Evolutionary conservation across 2,888 invertebrate genomes (phyloP).

Genomic region (Xanthia icteritia): DNA sequence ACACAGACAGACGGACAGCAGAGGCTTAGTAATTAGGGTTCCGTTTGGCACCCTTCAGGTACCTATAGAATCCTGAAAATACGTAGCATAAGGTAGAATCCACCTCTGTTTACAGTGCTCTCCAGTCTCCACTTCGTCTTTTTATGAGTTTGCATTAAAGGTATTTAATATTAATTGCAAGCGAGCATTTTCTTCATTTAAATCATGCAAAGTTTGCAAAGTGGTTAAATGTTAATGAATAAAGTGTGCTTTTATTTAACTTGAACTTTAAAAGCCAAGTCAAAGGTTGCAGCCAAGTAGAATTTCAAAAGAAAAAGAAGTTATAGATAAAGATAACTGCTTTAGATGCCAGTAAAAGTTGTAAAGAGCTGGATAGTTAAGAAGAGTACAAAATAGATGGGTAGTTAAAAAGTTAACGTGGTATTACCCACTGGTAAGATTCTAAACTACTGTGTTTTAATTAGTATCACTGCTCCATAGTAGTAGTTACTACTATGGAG

Average conservation of each 20-base stretch:
- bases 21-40: too few relatives aligned
- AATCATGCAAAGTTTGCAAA: conserved; percentile 29
- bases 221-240: conserved; percentile 35
- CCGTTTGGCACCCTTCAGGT: too few relatives aligned
- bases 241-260: conserved; percentile 35
- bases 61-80: background rate
- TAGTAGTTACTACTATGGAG: background rate
- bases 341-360: conserved; percentile 53
- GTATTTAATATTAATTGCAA: background rate
- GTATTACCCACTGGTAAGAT: conserved; percentile 40
- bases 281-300: conserved; percentile 42
- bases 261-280: conserved; percentile 38
- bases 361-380: conserved; percentile 53
- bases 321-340: conserved; percentile 62
- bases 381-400: conserved; percentile 49
- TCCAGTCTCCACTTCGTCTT: background rate
- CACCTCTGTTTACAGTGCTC: background rate
- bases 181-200: conserved; percentile 8
- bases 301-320: conserved; percentile 52
- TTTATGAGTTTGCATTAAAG: background rate
- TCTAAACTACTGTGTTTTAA: conserved; percentile 26
- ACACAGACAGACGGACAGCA: too few relatives aligned
- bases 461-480: too few relatives aligned
- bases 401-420: conserved; percentile 49
- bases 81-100: background rate